Conservation (phyloP, 2,113 vertebrate species). For the Chionomys nivalis region DNA sequence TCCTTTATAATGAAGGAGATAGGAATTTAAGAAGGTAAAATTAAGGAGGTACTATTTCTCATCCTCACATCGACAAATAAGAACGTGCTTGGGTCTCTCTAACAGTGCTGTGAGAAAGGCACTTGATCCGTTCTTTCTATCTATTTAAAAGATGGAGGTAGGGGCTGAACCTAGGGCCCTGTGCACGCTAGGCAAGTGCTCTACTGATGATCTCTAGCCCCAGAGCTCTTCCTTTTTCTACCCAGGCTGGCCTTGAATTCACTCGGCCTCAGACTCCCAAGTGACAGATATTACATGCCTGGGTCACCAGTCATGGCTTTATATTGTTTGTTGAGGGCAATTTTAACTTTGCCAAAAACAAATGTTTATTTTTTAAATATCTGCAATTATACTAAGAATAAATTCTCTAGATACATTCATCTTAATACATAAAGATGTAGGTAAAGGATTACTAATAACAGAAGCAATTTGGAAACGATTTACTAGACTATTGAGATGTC, state of each 20-base stretch:
- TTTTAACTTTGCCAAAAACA: constrained; percentile 34
- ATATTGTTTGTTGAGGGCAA: neutral
- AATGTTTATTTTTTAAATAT: constrained; percentile 34
- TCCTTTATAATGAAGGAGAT: constrained; percentile 50
- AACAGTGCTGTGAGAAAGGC: neutral
- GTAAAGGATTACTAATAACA: constrained; percentile 24
- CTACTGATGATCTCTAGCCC: neutral
- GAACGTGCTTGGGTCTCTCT: constrained; percentile 44
- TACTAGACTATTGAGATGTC: constrained; percentile 2
- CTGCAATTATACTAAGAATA: constrained; percentile 18
- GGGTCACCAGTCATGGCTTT: neutral
- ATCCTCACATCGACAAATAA: constrained; percentile 36
- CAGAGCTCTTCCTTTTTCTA: neutral
- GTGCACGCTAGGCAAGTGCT: neutral
- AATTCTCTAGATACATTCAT: constrained; percentile 35
- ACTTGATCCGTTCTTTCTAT: constrained; percentile 31
- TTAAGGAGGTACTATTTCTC: constrained; percentile 45
- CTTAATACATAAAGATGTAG: constrained; percentile 17
- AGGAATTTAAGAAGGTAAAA: constrained; percentile 56
- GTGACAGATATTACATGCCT: neutral
- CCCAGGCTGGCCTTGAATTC: neutral
- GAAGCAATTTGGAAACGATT: constrained; percentile 51
- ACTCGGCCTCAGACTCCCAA: neutral
- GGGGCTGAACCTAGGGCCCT: neutral
- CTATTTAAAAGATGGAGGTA: neutral